Evolutionary conservation across 2,113 vertebrate species (phyloP), one percentile per base, ranked within the genome.

Genomic region (Colistium nudipinnis): DNA sequence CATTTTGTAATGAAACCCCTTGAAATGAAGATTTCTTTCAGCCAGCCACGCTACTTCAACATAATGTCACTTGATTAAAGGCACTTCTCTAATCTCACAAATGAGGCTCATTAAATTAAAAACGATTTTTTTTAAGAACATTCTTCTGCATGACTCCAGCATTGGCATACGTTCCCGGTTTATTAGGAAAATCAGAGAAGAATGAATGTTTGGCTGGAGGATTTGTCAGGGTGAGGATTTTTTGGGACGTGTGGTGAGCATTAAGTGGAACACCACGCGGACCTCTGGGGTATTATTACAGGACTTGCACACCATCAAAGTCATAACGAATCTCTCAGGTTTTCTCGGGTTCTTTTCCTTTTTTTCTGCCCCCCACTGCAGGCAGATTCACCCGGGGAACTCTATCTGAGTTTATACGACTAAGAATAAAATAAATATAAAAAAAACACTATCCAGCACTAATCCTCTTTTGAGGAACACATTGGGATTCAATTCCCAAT

Each of bases 71-170:
- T 65, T 78, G 52, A 82, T 84, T 71, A 78, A 80, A 83, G 70
- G 54, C 57, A 48, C 45, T 55, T 57, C 45, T 74, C 70, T 78
- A 75, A 85, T 87, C 78, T 72, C 51, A 73, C 66, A 76, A 86
- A 87, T 84, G 68, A 85, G 63, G 49, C 69, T 73, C 74, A 73
- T 63, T 72, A 62, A 75, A 82, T 83, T 78, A 76, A 82, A 80
- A 38, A 7, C n/a, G 70, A 51, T 41, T 56, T 24, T 76, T 73
- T 76, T 47, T 16, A n/a, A n/a, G n/a, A n/a, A n/a, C n/a, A 3
- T n/a, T 31, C 8, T 28, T 6, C 28, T 79, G 73, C 48, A 54
- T 10, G 64, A 75, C 52, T 67, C 44, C 14, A 12, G 27, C 52
- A 61, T 71, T 56, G 67, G 54, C 51, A 73, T 54, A 63, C 43